Percentiles rank a stretch among this genome's conserved stretches.
Evolutionary conservation across 2,888 invertebrate genomes (phyloP).

Genomic region (Eupsilia transversa): DNA sequence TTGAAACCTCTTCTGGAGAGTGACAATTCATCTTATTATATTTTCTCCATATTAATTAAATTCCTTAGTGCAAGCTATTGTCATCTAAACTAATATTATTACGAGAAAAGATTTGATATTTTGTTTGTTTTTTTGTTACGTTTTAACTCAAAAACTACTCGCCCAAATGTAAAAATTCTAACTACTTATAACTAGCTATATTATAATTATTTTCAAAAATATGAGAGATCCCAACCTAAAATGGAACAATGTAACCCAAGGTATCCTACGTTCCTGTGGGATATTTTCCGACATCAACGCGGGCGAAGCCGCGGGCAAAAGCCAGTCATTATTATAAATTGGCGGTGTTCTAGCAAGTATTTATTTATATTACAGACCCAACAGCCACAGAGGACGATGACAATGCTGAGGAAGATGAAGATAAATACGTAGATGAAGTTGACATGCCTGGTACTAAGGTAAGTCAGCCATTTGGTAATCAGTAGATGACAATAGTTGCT

Average conservation of each 20-base stretch:
- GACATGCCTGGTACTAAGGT: slow-evolving; percentile 99
- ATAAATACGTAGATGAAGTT: slow-evolving; percentile 97
- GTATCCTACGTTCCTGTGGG: too few relatives aligned
- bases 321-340: neutral
- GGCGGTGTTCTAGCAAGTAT: neutral
- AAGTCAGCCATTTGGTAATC: neutral
- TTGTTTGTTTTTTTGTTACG: too few relatives aligned
- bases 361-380: slow-evolving; percentile 81
- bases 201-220: too few relatives aligned
- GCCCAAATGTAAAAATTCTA: too few relatives aligned
- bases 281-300: too few relatives aligned
- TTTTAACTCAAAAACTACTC: too few relatives aligned
- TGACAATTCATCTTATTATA: neutral
- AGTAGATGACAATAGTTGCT: neutral
- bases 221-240: too few relatives aligned
- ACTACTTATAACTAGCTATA: too few relatives aligned
- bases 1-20: neutral
- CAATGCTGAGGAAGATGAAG: slow-evolving; percentile 96
- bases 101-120: too few relatives aligned
- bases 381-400: slow-evolving; percentile 93
- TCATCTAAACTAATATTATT: too few relatives aligned
- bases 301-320: too few relatives aligned
- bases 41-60: neutral
- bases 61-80: neutral
- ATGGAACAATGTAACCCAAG: too few relatives aligned